A percentile compares a stretch with the other conserved stretches of the same genome.
phyloP scores from a whole-genome alignment of 1,140 invertebrate species.

The Leptoteleia sp. region DNA sequence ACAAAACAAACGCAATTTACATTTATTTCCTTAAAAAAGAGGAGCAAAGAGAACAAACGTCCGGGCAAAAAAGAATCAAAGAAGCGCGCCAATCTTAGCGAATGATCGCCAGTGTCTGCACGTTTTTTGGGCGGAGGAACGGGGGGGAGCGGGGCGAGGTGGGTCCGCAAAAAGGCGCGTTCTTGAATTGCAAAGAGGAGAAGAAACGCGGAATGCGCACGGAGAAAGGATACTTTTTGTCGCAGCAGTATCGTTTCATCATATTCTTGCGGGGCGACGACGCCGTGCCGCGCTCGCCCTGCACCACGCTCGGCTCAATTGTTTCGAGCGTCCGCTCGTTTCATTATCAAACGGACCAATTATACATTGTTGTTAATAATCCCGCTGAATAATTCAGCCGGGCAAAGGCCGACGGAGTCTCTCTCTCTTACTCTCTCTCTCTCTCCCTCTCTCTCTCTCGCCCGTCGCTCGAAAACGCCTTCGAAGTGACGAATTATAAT shows the following conservation, averaged over 20 bases:
- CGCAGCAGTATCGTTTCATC: conserved; percentile 39
- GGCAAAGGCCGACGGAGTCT: too few relatives aligned
- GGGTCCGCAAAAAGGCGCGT: conserved; percentile 39
- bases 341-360: neutral
- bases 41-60: conserved; percentile 42
- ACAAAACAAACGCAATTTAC: conserved; percentile 66
- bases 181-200: conserved; percentile 54
- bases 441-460: too few relatives aligned
- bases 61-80: conserved; percentile 40
- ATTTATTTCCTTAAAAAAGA: conserved; percentile 62
- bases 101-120: conserved; percentile 52
- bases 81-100: conserved; percentile 51
- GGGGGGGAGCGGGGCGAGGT: conserved; percentile 5
- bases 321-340: neutral
- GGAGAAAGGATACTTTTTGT: conserved; percentile 42
- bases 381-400: too few relatives aligned
- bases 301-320: too few relatives aligned
- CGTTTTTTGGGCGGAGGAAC: conserved; percentile 50
- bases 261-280: conserved; percentile 19
- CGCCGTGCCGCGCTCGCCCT: too few relatives aligned
- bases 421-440: too few relatives aligned
- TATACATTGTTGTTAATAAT: too few relatives aligned
- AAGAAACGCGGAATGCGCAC: conserved; percentile 44
- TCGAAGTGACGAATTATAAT: conserved; percentile 1
- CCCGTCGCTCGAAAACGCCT: neutral